Evolutionary conservation across 2,888 invertebrate species (phyloP).

Genomic region (Machimus atricapillus): DNA sequence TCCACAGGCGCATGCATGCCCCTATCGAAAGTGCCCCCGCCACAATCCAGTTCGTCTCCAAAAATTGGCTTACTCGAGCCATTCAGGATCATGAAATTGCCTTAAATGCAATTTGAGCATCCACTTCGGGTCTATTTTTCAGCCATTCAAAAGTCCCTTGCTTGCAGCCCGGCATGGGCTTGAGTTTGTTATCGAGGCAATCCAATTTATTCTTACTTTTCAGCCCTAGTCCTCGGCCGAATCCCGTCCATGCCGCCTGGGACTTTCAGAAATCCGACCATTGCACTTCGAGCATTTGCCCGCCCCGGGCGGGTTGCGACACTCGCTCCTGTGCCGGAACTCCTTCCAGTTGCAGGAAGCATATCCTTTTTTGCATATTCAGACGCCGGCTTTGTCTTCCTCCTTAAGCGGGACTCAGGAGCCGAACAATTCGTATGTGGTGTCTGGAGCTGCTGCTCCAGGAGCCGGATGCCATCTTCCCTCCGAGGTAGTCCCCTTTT

Average conservation of each 20-base stretch:
- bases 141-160: background rate
- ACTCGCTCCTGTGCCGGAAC: background rate
- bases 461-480: background rate
- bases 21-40: background rate
- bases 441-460: background rate
- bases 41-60: background rate
- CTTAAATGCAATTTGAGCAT: slow-evolving; percentile 46
- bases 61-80: slow-evolving; percentile 27
- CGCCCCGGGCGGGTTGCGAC: background rate
- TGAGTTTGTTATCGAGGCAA: slow-evolving; percentile 45
- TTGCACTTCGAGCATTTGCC: background rate
- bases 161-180: background rate
- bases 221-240: background rate
- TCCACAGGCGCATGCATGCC: background rate
- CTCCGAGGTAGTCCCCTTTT: background rate
- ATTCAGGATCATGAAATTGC: slow-evolving; percentile 42
- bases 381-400: background rate
- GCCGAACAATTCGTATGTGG: background rate
- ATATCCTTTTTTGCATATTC: slow-evolving; percentile 7
- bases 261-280: background rate
- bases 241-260: background rate
- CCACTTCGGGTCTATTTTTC: slow-evolving; percentile 43
- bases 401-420: background rate
- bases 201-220: slow-evolving; percentile 42
- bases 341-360: background rate